phyloP scores from a whole-genome alignment of 2,113 vertebrate species.

The Macrotus californicus region DNA sequence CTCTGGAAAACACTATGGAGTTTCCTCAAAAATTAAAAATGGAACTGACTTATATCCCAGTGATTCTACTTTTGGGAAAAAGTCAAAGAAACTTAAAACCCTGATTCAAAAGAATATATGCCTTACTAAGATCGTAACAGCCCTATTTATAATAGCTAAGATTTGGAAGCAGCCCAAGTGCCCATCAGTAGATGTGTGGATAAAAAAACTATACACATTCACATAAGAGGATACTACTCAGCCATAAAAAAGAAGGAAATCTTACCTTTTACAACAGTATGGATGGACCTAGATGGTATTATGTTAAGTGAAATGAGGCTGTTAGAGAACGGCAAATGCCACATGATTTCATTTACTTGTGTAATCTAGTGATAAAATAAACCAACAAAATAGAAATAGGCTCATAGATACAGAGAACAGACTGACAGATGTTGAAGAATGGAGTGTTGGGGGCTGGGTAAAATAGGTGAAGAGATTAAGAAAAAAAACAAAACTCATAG shows the following conservation, averaged over 20 bases:
- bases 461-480: too few relatives aligned
- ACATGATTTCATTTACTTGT: background rate
- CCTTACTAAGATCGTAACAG: background rate
- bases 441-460: too few relatives aligned
- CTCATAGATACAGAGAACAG: too few relatives aligned
- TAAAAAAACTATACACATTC: background rate
- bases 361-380: background rate
- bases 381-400: background rate
- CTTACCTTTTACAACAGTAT: background rate
- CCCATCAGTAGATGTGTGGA: too few relatives aligned
- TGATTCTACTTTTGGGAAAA: background rate
- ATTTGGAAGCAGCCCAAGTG: too few relatives aligned
- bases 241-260: background rate
- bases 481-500: too few relatives aligned
- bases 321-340: background rate
- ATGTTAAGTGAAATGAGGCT: background rate
- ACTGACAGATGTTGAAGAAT: too few relatives aligned
- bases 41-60: background rate
- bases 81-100: background rate
- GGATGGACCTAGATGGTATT: background rate
- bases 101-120: background rate
- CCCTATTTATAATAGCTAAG: too few relatives aligned
- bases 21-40: background rate
- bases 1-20: background rate
- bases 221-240: background rate